These are phyloP conservation scores for Athripsodes cinereus DNA, from an alignment of 2,888 invertebrate species.

Conservation along the genomic window DNA sequence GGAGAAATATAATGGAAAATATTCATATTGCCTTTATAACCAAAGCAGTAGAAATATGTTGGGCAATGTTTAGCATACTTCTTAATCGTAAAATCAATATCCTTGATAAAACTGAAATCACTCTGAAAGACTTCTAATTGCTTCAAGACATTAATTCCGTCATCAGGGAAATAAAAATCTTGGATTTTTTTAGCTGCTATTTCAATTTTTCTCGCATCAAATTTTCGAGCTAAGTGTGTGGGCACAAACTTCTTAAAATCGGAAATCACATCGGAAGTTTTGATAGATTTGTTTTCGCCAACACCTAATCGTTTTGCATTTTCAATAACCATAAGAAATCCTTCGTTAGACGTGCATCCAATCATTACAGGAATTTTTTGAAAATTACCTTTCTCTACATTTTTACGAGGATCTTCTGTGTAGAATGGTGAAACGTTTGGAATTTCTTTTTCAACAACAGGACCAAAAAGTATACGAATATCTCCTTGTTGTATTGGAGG, in stretches of 20 bases:
- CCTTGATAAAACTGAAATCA: slow-evolving; percentile 28
- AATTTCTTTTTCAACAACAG: slow-evolving; percentile 8
- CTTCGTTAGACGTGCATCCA: slow-evolving; percentile 38
- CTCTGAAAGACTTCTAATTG: slow-evolving; percentile 26
- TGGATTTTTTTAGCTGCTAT: slow-evolving; percentile 23
- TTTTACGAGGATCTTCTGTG: slow-evolving; percentile 7
- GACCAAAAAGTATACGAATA: slow-evolving; percentile 1
- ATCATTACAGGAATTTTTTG: slow-evolving; percentile 36
- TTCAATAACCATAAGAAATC: slow-evolving; percentile 25
- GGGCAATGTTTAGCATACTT: slow-evolving; percentile 9
- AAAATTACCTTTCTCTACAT: slow-evolving; percentile 25
- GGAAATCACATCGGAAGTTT: slow-evolving; percentile 16
- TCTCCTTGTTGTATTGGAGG: neutral
- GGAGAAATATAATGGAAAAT: neutral
- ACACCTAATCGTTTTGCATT: slow-evolving; percentile 16
- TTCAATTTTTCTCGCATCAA: neutral
- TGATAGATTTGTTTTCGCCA: slow-evolving; percentile 20
- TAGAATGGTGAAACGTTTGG: neutral
- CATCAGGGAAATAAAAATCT: slow-evolving; percentile 30
- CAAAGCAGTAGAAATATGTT: slow-evolving; percentile 28
- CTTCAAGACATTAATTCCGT: slow-evolving; percentile 18
- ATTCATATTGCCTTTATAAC: slow-evolving; percentile 25
- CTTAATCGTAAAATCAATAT: slow-evolving; percentile 26
- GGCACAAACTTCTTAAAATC: slow-evolving; percentile 31
- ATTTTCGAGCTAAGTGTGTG: neutral